These are phyloP conservation scores for Aix galericulata DNA, from an alignment of 2,113 vertebrate genomes.

Conservation along the genomic window DNA sequence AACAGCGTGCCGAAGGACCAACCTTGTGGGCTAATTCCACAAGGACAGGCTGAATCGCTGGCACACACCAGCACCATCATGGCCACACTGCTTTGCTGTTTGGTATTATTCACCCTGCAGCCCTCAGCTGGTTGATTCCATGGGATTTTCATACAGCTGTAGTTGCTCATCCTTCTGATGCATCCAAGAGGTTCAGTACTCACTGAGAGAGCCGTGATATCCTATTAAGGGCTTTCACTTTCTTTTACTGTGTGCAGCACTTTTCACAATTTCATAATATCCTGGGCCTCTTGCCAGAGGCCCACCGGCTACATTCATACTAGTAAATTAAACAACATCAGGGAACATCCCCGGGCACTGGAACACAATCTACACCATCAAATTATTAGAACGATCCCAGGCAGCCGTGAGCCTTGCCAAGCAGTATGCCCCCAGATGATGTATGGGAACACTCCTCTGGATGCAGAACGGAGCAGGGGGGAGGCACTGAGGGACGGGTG, in stretches of 20 bases:
- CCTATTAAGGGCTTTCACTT: neutral
- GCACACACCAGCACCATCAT: neutral
- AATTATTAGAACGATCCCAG: neutral
- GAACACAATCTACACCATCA: constrained; percentile 6
- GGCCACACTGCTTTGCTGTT: neutral
- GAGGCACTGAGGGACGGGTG: neutral
- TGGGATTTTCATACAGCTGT: neutral
- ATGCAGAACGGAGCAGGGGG: neutral
- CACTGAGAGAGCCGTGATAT: neutral
- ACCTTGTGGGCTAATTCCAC: neutral
- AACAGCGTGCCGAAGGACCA: neutral
- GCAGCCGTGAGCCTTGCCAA: constrained; percentile 3
- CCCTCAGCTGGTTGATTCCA: neutral
- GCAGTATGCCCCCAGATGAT: neutral
- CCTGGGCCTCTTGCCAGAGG: constrained; percentile 44
- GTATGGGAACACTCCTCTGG: neutral
- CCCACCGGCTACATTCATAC: constrained; percentile 28
- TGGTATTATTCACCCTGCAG: rapidly evolving
- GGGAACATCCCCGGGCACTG: neutral
- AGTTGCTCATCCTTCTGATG: neutral
- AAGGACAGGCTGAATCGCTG: neutral
- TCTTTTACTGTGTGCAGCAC: constrained; percentile 29
- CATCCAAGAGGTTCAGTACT: neutral
- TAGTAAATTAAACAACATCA: constrained; percentile 42
- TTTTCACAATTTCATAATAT: constrained; percentile 22